Evolutionary conservation across 1,140 invertebrate genomes (phyloP), one percentile per base, ranked within the genome.

Genomic region (Olivierus martensii): DNA sequence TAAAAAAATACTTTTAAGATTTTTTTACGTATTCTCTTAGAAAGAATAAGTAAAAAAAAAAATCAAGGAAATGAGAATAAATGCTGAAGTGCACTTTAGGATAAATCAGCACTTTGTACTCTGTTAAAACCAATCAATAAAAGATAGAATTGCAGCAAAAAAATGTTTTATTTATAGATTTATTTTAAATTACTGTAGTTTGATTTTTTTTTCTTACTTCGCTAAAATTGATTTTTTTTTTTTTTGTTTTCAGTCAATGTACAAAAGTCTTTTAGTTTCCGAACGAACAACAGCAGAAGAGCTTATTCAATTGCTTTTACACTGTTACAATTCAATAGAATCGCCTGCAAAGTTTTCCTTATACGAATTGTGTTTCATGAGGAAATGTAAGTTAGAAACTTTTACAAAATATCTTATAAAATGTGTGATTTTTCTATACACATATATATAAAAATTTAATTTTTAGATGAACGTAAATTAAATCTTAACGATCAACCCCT

Each of bases 241-340:
- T 5, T 2, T 37, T n/a, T 22, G 6, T 43, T 28, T 39, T 34
- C 36, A 81, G 70, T 91, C 87, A 0, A 84, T 89, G 70, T 92
- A 92, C 75, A 92, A 92, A 69, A 87, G 84, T 61, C 70, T 93
- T 51, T 74, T 92, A 50, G 83, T 91, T 56, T 88, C 86, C 51
- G 86, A 90, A 58, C 73, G 80, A 61, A 93, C 88, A 17, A 87
- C 84, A 17, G 83, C 84, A 2, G 85, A 89, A 65, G 87, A 93
- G 70, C 69, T 92, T 50, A 79, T 92, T 51, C 80, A 83, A 58
- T 79, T 93, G 57, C 67, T 93, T 38, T 73, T 92, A 15, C 82
- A 82, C 57, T 91, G 85, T 70, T 88, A 87, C 64, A 84, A 79
- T 66, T 86, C 80, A 19, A 78, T 75, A 51, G 85, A 90, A 65